phyloP scores from a whole-genome alignment of 2,113 vertebrate species.

The Prunella himalayana region DNA sequence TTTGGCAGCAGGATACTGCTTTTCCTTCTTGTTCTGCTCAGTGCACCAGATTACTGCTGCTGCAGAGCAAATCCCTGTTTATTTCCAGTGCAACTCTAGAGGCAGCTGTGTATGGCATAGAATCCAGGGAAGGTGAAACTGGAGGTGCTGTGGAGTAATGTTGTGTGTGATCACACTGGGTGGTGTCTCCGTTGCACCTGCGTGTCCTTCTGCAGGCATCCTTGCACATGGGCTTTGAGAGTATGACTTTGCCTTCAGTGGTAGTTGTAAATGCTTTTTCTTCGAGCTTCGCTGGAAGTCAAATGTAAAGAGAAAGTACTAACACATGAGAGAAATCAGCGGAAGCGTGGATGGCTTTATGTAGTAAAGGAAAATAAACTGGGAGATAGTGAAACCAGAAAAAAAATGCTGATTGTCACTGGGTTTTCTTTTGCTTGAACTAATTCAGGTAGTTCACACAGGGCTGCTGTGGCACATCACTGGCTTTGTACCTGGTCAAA shows the following conservation, averaged over 20 bases:
- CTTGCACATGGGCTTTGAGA: neutral
- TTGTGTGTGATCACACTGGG: fast-evolving
- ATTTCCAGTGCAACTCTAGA: neutral
- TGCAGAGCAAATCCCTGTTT: neutral
- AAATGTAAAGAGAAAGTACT: neutral
- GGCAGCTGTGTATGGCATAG: neutral
- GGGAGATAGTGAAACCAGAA: neutral
- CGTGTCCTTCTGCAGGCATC: fast-evolving
- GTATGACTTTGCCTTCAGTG: neutral
- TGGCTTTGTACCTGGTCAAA: neutral
- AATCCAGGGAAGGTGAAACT: neutral
- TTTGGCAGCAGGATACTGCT: neutral
- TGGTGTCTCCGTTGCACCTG: fast-evolving
- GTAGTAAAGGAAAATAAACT: neutral
- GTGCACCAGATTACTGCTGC: neutral
- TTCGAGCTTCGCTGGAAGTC: neutral
- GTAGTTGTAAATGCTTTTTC: neutral
- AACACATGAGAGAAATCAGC: neutral
- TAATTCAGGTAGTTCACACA: neutral
- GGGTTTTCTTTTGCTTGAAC: neutral
- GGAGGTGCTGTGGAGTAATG: neutral
- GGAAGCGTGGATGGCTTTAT: neutral
- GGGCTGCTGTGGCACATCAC: neutral
- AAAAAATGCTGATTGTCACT: neutral
- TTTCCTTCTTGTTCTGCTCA: neutral